These are phyloP conservation scores for Buathra laborator DNA, from an alignment of 2,888 invertebrate species.

Conservation along the genomic window DNA sequence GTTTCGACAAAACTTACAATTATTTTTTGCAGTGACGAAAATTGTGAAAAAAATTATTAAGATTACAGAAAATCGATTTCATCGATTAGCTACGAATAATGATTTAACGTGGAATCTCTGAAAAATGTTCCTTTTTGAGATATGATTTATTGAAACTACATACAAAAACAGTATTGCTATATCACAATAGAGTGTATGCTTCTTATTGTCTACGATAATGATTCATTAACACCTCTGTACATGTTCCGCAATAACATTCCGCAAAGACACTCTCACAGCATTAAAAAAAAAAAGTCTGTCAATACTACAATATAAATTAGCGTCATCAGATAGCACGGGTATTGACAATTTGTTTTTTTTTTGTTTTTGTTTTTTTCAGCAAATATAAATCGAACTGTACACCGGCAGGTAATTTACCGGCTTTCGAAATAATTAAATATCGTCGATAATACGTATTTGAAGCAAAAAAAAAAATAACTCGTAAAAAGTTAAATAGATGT, in stretches of 20 bases:
- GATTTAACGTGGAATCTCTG: background rate
- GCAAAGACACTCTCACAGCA: constrained; percentile 53
- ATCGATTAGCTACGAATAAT: background rate
- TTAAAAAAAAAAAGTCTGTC: constrained; percentile 51
- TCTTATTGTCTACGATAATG: constrained; percentile 51
- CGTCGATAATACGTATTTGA: constrained; percentile 23
- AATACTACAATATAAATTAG: constrained; percentile 43
- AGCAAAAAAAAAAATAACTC: constrained; percentile 30
- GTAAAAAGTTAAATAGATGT: constrained; percentile 58
- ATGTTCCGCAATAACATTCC: constrained; percentile 35
- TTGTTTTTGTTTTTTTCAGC: constrained; percentile 4
- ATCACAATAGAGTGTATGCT: constrained; percentile 69
- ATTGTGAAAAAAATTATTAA: background rate
- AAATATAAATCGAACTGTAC: constrained; percentile 46
- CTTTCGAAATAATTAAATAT: constrained; percentile 37
- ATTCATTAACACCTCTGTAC: constrained; percentile 52
- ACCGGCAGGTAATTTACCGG: constrained; percentile 29
- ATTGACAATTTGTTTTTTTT: constrained; percentile 28
- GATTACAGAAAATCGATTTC: background rate
- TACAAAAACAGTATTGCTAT: constrained; percentile 69
- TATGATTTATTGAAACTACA: constrained; percentile 67
- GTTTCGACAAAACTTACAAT: no score
- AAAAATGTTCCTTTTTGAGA: constrained; percentile 29
- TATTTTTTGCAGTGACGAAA: no score
- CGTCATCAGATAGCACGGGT: constrained; percentile 25